Evolutionary conservation across 2,797 vertebrate species (phyloP).

Genomic region (Chelon labrosus): DNA sequence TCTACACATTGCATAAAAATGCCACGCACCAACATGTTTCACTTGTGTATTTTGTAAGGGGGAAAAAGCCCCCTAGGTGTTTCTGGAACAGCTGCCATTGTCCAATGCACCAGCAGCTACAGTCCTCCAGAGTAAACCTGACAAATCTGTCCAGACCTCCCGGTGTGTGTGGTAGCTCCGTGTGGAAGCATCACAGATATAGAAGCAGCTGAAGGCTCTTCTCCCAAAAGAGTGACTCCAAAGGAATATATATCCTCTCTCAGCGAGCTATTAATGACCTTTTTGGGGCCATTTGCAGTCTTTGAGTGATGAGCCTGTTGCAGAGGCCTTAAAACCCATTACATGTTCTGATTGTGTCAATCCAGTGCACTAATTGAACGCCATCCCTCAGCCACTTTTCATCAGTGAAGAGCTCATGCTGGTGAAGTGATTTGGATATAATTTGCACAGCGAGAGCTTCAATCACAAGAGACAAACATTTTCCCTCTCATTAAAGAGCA

Average conservation of each 20-base stretch:
- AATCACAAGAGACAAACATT: constrained; percentile 85
- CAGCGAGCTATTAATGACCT: constrained; percentile 40
- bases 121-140: not conserved
- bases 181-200: not conserved
- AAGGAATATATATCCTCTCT: constrained; percentile 18
- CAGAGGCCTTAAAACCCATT: constrained; percentile 67
- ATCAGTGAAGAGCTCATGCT: constrained; percentile 74
- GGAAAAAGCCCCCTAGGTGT: not conserved
- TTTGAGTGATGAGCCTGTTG: constrained; percentile 59
- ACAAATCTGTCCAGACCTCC: constrained; percentile 12
- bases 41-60: not conserved
- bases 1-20: not conserved
- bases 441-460: constrained; percentile 80
- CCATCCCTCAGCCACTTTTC: constrained; percentile 74
- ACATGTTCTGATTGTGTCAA: constrained; percentile 78
- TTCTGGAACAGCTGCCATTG: not conserved
- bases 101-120: not conserved
- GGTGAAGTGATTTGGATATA: constrained; percentile 78
- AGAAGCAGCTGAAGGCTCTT: constrained; percentile 4
- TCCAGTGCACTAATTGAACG: constrained; percentile 80
- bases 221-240: not conserved
- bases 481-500: constrained; percentile 84
- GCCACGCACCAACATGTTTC: not conserved
- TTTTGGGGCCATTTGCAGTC: constrained; percentile 41
- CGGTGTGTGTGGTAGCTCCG: not conserved